Base-by-base conservation (phyloP, 2,113 vertebrate genomes). In the Falcunculus frontatus region DNA sequence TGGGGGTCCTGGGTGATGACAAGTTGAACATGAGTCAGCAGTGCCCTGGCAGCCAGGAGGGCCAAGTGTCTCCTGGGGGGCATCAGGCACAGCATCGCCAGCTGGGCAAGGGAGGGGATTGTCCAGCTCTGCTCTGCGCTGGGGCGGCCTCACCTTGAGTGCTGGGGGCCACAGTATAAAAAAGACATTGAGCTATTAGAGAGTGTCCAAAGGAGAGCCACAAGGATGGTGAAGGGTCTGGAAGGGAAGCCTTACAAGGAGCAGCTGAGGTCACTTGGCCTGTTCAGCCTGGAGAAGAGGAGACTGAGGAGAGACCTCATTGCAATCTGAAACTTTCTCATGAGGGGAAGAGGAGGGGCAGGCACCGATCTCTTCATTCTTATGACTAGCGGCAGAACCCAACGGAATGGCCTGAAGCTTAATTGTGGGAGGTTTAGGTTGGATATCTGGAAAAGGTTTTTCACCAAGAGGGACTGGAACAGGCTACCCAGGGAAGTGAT, bases 1-100 rank as follows among this genome's bases (percentile, higher is more conserved):
- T 63, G 22, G 16, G 56, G 8, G 20, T 7, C 7, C 17, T 35
- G 32, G 17, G 57, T 0, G 0, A 4, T 16, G 18, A 6, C 5
- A 80, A 64, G 14, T 2, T 11, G 11, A 32, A 42, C 3, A 22
- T 4, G 35, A 22, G 13, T 1, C 20, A 87, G 2, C 1, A 56
- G 5, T 32, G 75, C 14, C 35, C 67, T 88, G 32, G 6, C 9
- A 72, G 57, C 35, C 32, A 42, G 41, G 30, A 49, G 11, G 20
- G 23, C 1, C 39, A 59, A 1, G 0, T 0, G 0, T 37, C 37
- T 59, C 16, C 37, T 50, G 33, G 39, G 20, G 15, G 1, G 3
- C 53, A 86, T 7, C 53, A 68, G 63, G 53, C 14, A 16, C 55
- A 52, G 37, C 73, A 68, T 12, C 5, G 0, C 35, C 44, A 76